Evolutionary conservation across 1,140 invertebrate species (phyloP).

Genomic region (Scaptomyza pallida): DNA sequence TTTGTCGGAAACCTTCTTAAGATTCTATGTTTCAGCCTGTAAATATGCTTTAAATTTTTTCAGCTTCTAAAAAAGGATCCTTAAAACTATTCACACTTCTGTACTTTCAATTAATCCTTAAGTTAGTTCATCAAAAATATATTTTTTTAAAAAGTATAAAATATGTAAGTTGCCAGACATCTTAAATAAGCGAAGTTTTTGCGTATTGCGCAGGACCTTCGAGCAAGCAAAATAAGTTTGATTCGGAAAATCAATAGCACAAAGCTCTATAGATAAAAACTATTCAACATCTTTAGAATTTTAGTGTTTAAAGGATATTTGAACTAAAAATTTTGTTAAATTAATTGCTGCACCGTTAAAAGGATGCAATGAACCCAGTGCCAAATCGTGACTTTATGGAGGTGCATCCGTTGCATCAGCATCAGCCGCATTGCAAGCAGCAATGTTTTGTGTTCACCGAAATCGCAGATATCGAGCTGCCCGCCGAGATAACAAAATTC

Average conservation of each 20-base stretch:
- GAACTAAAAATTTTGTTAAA: conserved; percentile 3
- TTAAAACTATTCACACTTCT: not conserved
- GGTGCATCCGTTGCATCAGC: conserved; percentile 79
- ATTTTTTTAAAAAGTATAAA: not conserved
- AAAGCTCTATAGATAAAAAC: conserved; percentile 2
- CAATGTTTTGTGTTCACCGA: conserved; percentile 83
- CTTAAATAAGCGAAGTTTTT: not conserved
- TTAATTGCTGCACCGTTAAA: not conserved
- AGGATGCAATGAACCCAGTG: conserved; percentile 74
- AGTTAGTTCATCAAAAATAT: too few relatives aligned
- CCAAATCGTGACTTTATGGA: conserved; percentile 81
- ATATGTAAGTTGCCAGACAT: conserved; percentile 18
- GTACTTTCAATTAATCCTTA: too few relatives aligned
- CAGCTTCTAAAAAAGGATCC: not conserved
- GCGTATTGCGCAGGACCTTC: conserved; percentile 30
- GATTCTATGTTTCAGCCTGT: too few relatives aligned
- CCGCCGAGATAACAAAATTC: conserved; percentile 81
- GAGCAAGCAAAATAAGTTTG: not conserved
- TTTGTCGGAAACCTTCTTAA: too few relatives aligned
- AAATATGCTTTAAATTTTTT: too few relatives aligned
- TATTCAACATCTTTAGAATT: not conserved
- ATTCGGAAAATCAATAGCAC: conserved; percentile 37
- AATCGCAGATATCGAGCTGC: conserved; percentile 81
- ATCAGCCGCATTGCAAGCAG: conserved; percentile 83
- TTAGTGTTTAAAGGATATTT: not conserved